phyloP scores from a whole-genome alignment of 1,140 invertebrate species.

The Teleogryllus occipitalis region DNA sequence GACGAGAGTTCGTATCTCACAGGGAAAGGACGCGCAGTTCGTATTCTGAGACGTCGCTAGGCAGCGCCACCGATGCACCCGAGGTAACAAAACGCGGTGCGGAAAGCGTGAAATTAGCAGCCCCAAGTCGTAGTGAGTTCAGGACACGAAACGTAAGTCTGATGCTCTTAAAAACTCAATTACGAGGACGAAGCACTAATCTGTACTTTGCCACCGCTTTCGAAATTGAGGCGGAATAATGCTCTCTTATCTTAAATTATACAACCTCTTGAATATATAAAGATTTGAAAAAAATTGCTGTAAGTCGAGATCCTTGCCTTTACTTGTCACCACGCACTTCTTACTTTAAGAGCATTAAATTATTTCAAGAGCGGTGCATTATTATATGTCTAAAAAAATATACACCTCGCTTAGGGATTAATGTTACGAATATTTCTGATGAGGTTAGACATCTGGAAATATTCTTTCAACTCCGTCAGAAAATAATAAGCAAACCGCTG shows the following conservation, averaged over 20 bases:
- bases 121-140: background rate
- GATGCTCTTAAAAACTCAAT: background rate
- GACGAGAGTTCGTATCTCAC: no score
- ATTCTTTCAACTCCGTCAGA: no score
- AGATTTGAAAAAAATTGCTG: background rate
- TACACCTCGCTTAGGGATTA: no score
- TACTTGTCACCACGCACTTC: background rate
- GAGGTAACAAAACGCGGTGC: background rate
- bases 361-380: background rate
- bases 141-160: background rate
- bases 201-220: background rate
- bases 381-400: no score
- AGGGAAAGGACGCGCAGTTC: no score
- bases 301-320: no score
- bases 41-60: no score
- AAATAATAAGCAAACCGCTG: no score
- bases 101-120: conserved; percentile 1
- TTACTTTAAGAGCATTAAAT: background rate
- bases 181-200: background rate
- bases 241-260: background rate
- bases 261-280: background rate
- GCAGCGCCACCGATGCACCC: background rate
- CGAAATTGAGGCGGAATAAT: background rate
- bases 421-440: no score
- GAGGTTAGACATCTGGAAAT: no score